These are phyloP conservation scores for Agrotis puta DNA, from an alignment of 2,888 invertebrate species.

Conservation along the genomic window DNA sequence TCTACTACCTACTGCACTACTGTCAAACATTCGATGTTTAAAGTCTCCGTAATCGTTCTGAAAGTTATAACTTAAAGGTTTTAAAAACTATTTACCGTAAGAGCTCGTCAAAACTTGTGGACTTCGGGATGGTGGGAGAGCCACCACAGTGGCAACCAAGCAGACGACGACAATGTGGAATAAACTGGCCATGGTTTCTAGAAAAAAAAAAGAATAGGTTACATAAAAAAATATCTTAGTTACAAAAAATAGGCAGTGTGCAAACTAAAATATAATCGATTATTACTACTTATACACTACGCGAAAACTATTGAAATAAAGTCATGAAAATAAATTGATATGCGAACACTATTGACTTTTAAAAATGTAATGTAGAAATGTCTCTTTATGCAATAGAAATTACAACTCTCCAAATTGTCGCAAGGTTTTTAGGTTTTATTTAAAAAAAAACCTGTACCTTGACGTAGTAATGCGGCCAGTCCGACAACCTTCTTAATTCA, in stretches of 20 bases:
- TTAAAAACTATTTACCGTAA: constrained; percentile 21
- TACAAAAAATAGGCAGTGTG: too few relatives aligned
- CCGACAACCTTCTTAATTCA: constrained; percentile 12
- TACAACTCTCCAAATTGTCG: too few relatives aligned
- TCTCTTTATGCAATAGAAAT: too few relatives aligned
- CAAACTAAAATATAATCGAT: not conserved
- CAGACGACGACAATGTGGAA: constrained; percentile 24
- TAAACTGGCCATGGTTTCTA: constrained; percentile 45
- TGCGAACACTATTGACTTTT: too few relatives aligned
- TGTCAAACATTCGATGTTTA: too few relatives aligned
- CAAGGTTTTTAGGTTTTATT: too few relatives aligned
- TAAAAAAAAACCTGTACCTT: not conserved
- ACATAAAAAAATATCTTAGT: not conserved
- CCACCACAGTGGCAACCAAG: constrained; percentile 29
- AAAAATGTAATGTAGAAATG: too few relatives aligned
- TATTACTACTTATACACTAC: too few relatives aligned
- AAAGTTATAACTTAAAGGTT: not conserved
- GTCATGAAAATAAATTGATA: too few relatives aligned
- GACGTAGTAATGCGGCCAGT: not conserved
- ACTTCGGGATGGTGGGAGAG: constrained; percentile 21
- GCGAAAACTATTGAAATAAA: too few relatives aligned
- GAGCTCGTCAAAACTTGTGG: not conserved
- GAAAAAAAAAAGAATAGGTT: not conserved
- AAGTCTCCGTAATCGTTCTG: too few relatives aligned
- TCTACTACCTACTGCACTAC: too few relatives aligned